Evolutionary conservation across 2,888 invertebrate species (phyloP), one percentile per base, ranked within the genome.

Genomic region (Choristoneura rosaceana): DNA sequence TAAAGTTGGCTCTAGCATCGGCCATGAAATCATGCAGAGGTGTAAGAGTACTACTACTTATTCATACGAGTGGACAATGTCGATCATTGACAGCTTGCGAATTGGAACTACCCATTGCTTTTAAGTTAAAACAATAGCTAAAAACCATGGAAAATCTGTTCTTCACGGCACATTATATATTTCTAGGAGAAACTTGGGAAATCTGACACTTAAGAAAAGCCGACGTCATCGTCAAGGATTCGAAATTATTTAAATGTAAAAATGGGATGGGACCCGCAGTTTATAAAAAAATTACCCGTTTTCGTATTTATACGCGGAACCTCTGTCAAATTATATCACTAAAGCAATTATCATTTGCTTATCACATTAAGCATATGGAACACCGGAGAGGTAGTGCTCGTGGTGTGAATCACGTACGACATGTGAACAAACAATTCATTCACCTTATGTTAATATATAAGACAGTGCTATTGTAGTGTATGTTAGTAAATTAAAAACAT

Each of bases 11-110:
- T 86, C 82, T 79, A 83, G 69, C 85, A 83, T 79, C 88, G 92
- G 82, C 93, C 92, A 82, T 92, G 93, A 92, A 87, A 89, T 82
- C 64, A 84, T 89, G 90, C 90, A 87, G 84, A 90, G 87, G 86
- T 87, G 78, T 79, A 78, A 68, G 73, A 76, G 82, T 81, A 83
- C 74, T 76, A 77, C 70, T 73, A 76, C 74, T 83, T 84, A 84
- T 83, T 83, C 84, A 78, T 81, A 79, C 80, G 81, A 86, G 83
- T 87, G 85, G 80, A 83, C 86, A 88, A 87, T 89, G 88, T 86
- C 88, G 88, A 88, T 86, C 88, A 84, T 89, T 89, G 89, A 88
- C 89, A 88, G 88, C 74, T 79, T 70, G 78, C 80, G 78, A 77
- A 79, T 80, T 83, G 81, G 79, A 84, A 82, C 78, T 77, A 75